These are phyloP conservation scores for Acyrthosiphon pisum DNA, from an alignment of 1,140 invertebrate genomes.

Conservation along the genomic window DNA sequence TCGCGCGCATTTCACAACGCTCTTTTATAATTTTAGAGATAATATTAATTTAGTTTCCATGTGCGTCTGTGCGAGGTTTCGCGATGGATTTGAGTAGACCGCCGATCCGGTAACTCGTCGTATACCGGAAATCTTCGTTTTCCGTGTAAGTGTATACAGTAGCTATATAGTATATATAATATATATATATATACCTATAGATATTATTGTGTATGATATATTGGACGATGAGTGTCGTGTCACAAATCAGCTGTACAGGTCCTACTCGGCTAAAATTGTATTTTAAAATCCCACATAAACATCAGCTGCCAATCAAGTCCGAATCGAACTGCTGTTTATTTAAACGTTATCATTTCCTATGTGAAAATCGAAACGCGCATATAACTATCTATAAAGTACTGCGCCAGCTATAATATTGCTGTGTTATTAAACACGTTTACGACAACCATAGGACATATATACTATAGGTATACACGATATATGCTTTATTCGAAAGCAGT, in stretches of 20 bases:
- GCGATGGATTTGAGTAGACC: slow-evolving; percentile 26
- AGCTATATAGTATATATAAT: too few relatives aligned
- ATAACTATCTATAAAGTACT: too few relatives aligned
- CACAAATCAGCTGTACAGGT: background rate
- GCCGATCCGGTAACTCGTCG: slow-evolving; percentile 30
- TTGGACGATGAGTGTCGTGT: background rate
- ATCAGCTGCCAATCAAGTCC: background rate
- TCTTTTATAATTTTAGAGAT: background rate
- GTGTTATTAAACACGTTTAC: background rate
- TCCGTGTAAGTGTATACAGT: slow-evolving; percentile 28
- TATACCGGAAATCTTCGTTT: slow-evolving; percentile 30
- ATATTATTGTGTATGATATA: background rate
- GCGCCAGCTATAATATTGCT: background rate
- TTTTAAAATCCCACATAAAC: background rate
- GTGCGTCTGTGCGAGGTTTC: background rate
- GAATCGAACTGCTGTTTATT: background rate
- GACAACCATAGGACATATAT: background rate
- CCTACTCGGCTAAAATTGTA: background rate
- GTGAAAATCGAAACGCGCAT: background rate
- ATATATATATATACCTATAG: too few relatives aligned
- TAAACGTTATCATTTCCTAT: background rate
- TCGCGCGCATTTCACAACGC: too few relatives aligned
- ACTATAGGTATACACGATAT: background rate
- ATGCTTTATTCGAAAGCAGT: background rate
- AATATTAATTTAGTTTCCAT: too few relatives aligned